phyloP scores from a whole-genome alignment of 2,113 vertebrate species.

The Tamias sibiricus region DNA sequence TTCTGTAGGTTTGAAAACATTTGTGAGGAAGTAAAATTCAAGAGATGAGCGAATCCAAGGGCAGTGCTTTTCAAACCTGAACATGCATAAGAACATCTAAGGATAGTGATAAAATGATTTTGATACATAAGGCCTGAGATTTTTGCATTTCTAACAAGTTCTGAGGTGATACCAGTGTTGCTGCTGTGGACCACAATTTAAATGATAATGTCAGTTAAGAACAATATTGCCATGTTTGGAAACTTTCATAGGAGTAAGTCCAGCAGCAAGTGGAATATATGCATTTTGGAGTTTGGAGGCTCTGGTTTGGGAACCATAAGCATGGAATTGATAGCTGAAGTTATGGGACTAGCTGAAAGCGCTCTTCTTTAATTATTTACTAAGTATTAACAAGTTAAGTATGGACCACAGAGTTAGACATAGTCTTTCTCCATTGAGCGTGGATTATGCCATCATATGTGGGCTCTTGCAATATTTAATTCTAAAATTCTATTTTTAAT shows the following conservation, averaged over 20 bases:
- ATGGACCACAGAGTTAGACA: neutral
- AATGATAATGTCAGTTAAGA: neutral
- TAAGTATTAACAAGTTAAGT: neutral
- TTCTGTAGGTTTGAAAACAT: constrained; percentile 42
- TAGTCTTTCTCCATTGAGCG: neutral
- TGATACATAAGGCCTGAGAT: neutral
- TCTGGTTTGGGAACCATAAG: neutral
- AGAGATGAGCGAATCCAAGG: neutral
- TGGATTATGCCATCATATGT: neutral
- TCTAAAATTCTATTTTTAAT: constrained; percentile 77
- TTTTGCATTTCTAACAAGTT: neutral
- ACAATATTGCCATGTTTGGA: neutral
- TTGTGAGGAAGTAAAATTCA: constrained; percentile 45
- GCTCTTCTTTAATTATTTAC: constrained; percentile 63
- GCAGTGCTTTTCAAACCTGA: neutral
- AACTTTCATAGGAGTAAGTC: neutral
- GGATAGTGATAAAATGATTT: neutral
- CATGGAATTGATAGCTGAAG: neutral
- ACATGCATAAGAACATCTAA: neutral
- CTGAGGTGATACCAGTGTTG: neutral
- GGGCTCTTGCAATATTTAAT: constrained; percentile 40
- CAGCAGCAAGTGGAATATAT: neutral
- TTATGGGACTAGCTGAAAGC: neutral
- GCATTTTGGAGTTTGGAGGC: neutral
- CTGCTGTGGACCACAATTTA: neutral